Evolutionary conservation across 1,140 invertebrate genomes (phyloP), one percentile per base, ranked within the genome.

Genomic region (Choristoneura fumiferana): DNA sequence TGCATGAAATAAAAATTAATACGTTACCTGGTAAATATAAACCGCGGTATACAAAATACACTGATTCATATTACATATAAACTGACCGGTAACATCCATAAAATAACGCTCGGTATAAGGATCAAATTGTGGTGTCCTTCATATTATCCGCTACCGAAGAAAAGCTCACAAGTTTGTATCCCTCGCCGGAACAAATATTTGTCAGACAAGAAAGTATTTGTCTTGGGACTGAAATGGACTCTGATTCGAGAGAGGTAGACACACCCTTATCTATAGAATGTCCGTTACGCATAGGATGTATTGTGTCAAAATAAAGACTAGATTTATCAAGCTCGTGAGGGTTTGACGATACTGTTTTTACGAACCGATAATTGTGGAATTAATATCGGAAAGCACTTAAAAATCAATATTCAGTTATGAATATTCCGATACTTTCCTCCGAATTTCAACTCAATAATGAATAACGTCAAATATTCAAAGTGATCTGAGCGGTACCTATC

Each of bases 401-500:
- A 29, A 29, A 29, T 29, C 22, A 29, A 29, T 29, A 3, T 29
- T 6, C 6, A 6, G 22, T 29, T 6, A 29, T 29, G 22, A 29
- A 29, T 29, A 29, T 3, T 29, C 22, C 22, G 22, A 29, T 29
- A 29, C 22, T 29, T 60, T 29, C 22, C 22, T 29, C 22, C 6
- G 22, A 29, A 29, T 3, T 29, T 29, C 22, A 29, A 6, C 22
- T 29, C 22, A 29, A 29, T 29, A 29, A 29, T 29, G 22, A 3
- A 29, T 29, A 29, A 29, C n/a, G 54, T 76, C 73, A 76, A 73
- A 79, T 76, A 82, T 79, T 76, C 70, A 76, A 63, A 60, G 57
- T 61, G 62, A 68, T 71, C 73, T 71, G 60, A 64, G 67, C 58
- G 59, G n/a, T n/a, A n/a, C n/a, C 22, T 29, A 29, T 29, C 22